A percentile compares a stretch with the other conserved stretches of the same genome.
Conservation (phyloP, 2,113 vertebrate genomes). For the Pachyramphus minor region DNA sequence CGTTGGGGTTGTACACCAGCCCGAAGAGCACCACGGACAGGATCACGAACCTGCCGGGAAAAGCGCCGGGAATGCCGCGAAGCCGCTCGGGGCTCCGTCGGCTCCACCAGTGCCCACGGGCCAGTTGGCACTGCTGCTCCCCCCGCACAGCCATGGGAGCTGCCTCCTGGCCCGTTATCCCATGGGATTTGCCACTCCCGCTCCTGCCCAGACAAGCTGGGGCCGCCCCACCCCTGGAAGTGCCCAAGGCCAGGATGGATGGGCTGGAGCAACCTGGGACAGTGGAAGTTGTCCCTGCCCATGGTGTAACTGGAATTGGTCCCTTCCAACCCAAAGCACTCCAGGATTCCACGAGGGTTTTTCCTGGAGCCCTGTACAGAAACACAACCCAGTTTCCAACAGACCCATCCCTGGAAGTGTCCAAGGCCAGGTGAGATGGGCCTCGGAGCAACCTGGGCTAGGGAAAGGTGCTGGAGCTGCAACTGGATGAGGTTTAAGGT, state of each 20-base stretch:
- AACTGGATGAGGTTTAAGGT: too few relatives aligned
- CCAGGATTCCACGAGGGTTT: background rate
- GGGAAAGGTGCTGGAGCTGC: too few relatives aligned
- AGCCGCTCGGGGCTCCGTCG: too few relatives aligned
- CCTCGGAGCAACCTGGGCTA: background rate
- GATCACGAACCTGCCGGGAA: constrained; percentile 90
- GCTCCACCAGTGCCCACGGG: too few relatives aligned
- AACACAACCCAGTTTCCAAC: too few relatives aligned
- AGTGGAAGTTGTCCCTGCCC: background rate
- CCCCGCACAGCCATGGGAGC: too few relatives aligned
- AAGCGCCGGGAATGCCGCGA: background rate
- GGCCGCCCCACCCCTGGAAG: background rate
- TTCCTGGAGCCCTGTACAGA: background rate
- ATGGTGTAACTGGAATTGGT: too few relatives aligned
- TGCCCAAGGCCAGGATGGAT: too few relatives aligned
- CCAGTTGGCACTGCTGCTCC: too few relatives aligned
- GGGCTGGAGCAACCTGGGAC: background rate
- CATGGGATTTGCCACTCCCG: background rate
- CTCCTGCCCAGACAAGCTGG: background rate
- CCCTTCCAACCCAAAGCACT: background rate
- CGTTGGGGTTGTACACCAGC: constrained; percentile 88
- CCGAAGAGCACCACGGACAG: constrained; percentile 97
- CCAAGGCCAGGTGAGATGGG: too few relatives aligned
- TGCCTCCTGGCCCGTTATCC: too few relatives aligned
- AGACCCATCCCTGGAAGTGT: too few relatives aligned